A percentile compares a stretch with the other conserved stretches of the same genome.
Evolutionary conservation across 2,113 vertebrate species (phyloP).

Genomic region (Tragulus kanchil): DNA sequence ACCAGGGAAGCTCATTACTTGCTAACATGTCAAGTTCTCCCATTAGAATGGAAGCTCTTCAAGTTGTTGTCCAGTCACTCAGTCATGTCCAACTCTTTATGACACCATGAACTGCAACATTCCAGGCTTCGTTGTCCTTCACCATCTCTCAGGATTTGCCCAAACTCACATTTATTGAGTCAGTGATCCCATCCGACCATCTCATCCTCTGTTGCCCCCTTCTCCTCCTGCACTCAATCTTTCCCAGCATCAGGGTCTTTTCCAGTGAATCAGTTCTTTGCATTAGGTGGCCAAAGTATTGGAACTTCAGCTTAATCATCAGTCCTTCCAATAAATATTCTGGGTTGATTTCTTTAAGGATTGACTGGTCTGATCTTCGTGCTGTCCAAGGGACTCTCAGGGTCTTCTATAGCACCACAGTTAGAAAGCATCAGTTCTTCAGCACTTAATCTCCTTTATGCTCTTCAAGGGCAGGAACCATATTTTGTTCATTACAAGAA

Average conservation of each 20-base stretch:
- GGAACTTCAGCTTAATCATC: not conserved
- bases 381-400: not conserved
- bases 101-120: not conserved
- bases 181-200: not conserved
- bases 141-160: not conserved
- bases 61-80: not conserved
- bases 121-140: not conserved
- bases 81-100: not conserved
- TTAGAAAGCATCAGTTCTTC: not conserved
- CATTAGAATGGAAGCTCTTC: not conserved
- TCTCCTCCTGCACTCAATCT: not conserved
- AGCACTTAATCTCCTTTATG: not conserved
- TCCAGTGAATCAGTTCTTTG: not conserved
- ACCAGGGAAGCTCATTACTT: not conserved
- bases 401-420: not conserved
- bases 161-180: not conserved
- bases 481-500: not conserved
- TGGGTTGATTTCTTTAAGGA: not conserved
- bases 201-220: not conserved
- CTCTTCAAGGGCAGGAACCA: not conserved
- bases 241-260: not conserved
- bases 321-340: not conserved
- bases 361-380: not conserved
- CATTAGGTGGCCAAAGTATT: not conserved
- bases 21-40: not conserved